Percentiles rank a stretch among this genome's conserved stretches.
phyloP scores from a whole-genome alignment of 2,888 invertebrate genomes.

The Isoperla grammatica region DNA sequence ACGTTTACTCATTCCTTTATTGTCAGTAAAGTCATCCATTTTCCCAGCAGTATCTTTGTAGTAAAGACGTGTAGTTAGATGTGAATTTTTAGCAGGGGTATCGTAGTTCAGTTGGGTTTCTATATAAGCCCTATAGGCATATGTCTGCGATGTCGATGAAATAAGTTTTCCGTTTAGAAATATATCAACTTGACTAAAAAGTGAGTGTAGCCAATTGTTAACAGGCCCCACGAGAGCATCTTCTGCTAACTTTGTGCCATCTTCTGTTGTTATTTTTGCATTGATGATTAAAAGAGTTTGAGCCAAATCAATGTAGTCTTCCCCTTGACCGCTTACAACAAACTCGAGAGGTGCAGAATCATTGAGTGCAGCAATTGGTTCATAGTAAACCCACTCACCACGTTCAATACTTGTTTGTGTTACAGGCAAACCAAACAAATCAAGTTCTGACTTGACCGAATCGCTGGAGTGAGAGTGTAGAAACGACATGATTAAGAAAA shows the following conservation, averaged over 20 bases:
- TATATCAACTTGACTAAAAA: conserved; percentile 34
- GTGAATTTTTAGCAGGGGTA: conserved; percentile 27
- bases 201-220: conserved; percentile 32
- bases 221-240: conserved; percentile 27
- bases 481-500: neutral
- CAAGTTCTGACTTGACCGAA: conserved; percentile 22
- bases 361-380: conserved; percentile 10
- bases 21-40: conserved; percentile 18
- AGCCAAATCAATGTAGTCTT: conserved; percentile 8
- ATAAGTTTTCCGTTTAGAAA: conserved; percentile 35
- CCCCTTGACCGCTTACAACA: neutral
- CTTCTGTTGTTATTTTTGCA: neutral
- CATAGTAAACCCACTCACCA: conserved; percentile 30
- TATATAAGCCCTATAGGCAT: conserved; percentile 33
- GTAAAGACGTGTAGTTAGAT: conserved; percentile 30
- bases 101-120: conserved; percentile 33
- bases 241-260: conserved; percentile 3
- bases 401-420: conserved; percentile 26
- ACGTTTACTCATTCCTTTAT: conserved; percentile 15
- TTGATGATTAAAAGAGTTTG: conserved; percentile 7
- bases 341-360: conserved; percentile 7
- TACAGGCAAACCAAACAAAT: conserved; percentile 32
- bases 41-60: conserved; percentile 26
- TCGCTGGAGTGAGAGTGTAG: neutral
- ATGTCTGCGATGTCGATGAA: conserved; percentile 25